These are phyloP conservation scores for Nicator chloris DNA, from an alignment of 2,113 vertebrate genomes.

Conservation along the genomic window DNA sequence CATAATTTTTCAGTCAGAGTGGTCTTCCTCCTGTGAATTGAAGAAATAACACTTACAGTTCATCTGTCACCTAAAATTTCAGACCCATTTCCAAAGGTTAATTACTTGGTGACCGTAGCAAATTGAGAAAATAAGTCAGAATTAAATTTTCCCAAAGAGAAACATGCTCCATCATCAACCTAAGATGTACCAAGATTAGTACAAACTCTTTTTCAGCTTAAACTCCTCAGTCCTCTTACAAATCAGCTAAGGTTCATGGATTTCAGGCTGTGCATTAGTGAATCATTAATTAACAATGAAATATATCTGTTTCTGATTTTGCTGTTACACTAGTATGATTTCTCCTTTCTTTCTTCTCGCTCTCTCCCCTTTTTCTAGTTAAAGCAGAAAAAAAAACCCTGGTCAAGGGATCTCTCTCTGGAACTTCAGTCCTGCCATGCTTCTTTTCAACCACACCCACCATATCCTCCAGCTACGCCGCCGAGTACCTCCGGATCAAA, in stretches of 20 bases:
- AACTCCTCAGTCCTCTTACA: background rate
- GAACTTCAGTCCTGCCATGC: conserved; percentile 89
- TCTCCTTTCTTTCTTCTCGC: background rate
- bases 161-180: fast-evolving
- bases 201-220: background rate
- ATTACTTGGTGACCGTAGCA: background rate
- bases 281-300: background rate
- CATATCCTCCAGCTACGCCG: conserved; percentile 71
- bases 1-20: background rate
- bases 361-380: conserved; percentile 30
- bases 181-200: background rate
- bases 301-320: background rate
- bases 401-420: conserved; percentile 85
- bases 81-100: background rate
- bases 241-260: background rate
- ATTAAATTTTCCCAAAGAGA: background rate
- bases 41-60: background rate
- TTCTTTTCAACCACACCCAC: conserved; percentile 87
- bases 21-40: background rate
- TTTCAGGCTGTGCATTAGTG: background rate
- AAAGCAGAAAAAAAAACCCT: conserved; percentile 70
- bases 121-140: background rate
- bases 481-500: conserved; percentile 90
- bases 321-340: background rate
- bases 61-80: background rate